Evolutionary conservation across 2,113 vertebrate species (phyloP).

Genomic region (Toxotes chatareus): DNA sequence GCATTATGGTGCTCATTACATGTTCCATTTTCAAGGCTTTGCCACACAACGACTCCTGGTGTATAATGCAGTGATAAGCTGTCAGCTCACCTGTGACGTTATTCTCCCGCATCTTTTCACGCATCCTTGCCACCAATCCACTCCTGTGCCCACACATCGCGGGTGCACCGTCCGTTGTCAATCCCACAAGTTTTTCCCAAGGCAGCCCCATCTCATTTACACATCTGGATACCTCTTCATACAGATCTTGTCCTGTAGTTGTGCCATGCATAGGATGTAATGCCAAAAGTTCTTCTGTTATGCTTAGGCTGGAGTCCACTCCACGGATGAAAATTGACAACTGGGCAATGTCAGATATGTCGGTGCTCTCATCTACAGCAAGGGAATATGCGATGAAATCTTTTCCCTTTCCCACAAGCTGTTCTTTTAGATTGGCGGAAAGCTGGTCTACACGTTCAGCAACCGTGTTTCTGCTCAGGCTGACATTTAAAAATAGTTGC

Average conservation of each 20-base stretch:
- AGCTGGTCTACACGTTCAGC: not conserved
- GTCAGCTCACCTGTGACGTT: constrained; percentile 25
- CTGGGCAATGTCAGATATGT: constrained; percentile 56
- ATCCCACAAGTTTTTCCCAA: constrained; percentile 45
- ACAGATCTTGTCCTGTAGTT: constrained; percentile 38
- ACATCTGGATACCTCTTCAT: constrained; percentile 49
- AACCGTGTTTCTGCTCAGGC: not conserved
- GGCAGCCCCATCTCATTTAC: constrained; percentile 50
- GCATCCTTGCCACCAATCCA: constrained; percentile 23
- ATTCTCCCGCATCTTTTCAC: not conserved
- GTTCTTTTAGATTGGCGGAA: not conserved
- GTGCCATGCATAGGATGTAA: constrained; percentile 49
- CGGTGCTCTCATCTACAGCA: not conserved
- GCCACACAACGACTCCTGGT: constrained; percentile 57
- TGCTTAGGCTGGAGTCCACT: constrained; percentile 36
- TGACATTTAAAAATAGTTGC: not conserved
- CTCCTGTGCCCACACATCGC: constrained; percentile 13
- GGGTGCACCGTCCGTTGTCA: constrained; percentile 39
- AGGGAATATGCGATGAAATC: not conserved
- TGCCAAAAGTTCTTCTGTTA: constrained; percentile 6
- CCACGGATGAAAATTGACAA: constrained; percentile 53
- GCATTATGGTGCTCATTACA: constrained; percentile 32
- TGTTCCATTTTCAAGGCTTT: constrained; percentile 61
- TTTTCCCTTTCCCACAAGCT: not conserved
- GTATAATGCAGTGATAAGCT: constrained; percentile 28